Base-by-base conservation (phyloP, 2,888 invertebrate genomes). In the Amiota minor region DNA sequence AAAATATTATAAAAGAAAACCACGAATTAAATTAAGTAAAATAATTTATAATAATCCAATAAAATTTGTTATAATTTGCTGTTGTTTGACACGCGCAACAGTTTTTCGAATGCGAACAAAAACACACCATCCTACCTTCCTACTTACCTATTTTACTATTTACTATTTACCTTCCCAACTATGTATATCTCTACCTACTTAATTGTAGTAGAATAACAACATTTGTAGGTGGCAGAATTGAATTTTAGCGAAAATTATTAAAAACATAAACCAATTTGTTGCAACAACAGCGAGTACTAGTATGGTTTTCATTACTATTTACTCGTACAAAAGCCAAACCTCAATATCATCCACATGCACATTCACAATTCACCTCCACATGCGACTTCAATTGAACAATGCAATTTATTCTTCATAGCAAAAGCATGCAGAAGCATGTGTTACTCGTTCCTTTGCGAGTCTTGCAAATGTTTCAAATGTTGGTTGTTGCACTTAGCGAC, bases 51-150 rank as follows among this genome's bases (percentile, higher is more conserved):
- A 2, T 35, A 35, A 35, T 35, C 6, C 35, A 50, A 65, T 65
- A 23, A 65, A 65, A 65, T 65, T 65, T 65, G 65, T 65, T 65
- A 65, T 65, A 46, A 35, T 65, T 65, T 23, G 65, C 47, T 47
- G 65, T 65, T 65, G 65, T 65, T 65, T 65, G 49, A 65, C 65
- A 65, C 65, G 65, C 65, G 65, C 65, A 65, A 65, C 45, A 65
- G 47, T 16, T 65, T 65, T 47, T 2, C 18, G 47, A 65, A 65
- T 47, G 65, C 49, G 10, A 16, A 23, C 65, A 50, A 50, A 50
- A n/a, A 49, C 47, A 65, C 65, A 47, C 65, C 47, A 65, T 46
- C 64, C 35, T 10, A 49, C 12, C 9, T 49, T 49, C 9, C 49
- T 49, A n/a, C 47, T 0, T 35, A 35, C 35, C 35, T 35, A 23